Evolutionary conservation across 1,140 invertebrate species (phyloP), one percentile per base, ranked within the genome.

Genomic region (Oryctes rhinoceros): DNA sequence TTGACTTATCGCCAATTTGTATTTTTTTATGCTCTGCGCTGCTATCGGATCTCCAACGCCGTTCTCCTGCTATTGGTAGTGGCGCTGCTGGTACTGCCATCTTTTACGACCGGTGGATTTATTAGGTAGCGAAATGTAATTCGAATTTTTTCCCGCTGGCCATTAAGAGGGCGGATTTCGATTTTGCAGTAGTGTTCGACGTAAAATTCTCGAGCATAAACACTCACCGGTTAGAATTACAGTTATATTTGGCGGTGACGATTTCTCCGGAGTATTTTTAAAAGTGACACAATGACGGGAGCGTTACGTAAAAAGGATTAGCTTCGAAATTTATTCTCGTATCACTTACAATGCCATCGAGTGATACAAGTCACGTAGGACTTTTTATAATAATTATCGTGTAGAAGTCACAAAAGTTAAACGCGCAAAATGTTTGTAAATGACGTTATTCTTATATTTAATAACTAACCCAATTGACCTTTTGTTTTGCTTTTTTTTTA

Each of bases 1-100:
- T 71, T 71, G 65, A 71, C 65, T 71, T 71, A 71, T 71, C 65
- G 65, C 7, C 65, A 71, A 71, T 71, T 71, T 71, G 65, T 71
- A 71, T 71, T 71, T 71, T 71, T 71, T 71, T 71, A 71, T 71
- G 65, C 24, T 37, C 15, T 37, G 65, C 35, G 20, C 65, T 24
- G 65, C 65, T 71, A 24, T 71, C 20, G 65, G 65, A 71, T 71
- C 65, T 24, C 5, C 15, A 18, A 15, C 65, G 65, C 65, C 13
- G 53, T 62, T 18, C 5, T 24, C 9, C 65, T 37, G 65, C 65
- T 35, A 15, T 71, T 35, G 65, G 20, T 13, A 62, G 5, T 62
- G 53, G 5, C 20, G 53, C 53, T 59, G 65, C 65, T 71, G 65
- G 65, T 71, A 71, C 24, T 71, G 65, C 65, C 18, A 20, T 18